Conservation (phyloP, 2,113 vertebrate genomes). For the Scomber colias region DNA sequence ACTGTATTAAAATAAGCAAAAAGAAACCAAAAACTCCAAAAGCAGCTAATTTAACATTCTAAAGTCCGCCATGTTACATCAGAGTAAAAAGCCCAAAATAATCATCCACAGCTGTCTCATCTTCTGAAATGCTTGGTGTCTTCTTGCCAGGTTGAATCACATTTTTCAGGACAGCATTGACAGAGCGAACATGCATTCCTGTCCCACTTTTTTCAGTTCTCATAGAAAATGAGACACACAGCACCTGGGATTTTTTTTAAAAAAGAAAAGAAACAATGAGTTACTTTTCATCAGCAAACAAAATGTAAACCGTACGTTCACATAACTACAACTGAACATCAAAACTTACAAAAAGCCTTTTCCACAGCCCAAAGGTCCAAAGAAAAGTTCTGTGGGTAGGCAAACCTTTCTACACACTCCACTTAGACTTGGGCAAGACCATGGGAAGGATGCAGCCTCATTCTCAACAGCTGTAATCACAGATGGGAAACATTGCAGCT, state of each 20-base stretch:
- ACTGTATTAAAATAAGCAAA: conserved; percentile 3
- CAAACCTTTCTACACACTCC: conserved; percentile 83
- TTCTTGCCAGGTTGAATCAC: not conserved
- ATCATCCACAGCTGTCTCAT: conserved; percentile 27
- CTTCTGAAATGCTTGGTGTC: conserved; percentile 3
- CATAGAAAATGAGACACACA: conserved; percentile 84
- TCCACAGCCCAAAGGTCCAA: conserved; percentile 84
- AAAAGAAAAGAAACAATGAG: conserved; percentile 16
- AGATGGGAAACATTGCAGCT: not conserved
- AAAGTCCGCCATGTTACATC: conserved; percentile 31
- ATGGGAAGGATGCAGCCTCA: conserved; percentile 81
- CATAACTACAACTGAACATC: not conserved
- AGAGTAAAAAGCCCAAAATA: conserved; percentile 13
- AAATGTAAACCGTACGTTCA: not conserved
- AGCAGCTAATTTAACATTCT: conserved; percentile 22
- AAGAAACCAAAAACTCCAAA: not conserved
- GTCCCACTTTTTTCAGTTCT: conserved; percentile 25
- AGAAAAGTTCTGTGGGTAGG: conserved; percentile 83
- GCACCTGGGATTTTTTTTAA: conserved; percentile 70
- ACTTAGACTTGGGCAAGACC: conserved; percentile 79
- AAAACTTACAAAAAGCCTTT: conserved; percentile 82
- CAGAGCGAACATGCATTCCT: conserved; percentile 6
- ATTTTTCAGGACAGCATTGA: conserved; percentile 4
- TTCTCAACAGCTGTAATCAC: conserved; percentile 72
- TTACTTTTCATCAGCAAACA: not conserved